phyloP scores from a whole-genome alignment of 2,888 invertebrate species.

The Himalopsyche tibetana region DNA sequence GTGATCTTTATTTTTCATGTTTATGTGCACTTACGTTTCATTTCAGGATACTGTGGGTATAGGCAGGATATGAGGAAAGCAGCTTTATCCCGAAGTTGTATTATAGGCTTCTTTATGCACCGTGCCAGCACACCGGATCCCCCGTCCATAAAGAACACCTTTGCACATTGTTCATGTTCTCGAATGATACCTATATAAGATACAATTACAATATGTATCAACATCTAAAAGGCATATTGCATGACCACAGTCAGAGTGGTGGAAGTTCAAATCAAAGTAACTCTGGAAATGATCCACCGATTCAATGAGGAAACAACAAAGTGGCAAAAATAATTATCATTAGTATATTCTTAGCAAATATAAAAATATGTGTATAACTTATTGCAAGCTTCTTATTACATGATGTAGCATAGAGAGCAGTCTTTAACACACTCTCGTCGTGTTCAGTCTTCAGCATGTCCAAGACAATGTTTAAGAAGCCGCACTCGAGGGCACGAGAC shows the following conservation, averaged over 20 bases:
- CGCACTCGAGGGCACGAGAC: slow-evolving; percentile 80
- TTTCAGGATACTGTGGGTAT: slow-evolving; percentile 74
- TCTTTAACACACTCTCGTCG: slow-evolving; percentile 78
- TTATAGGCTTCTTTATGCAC: slow-evolving; percentile 77
- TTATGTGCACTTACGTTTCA: slow-evolving; percentile 75
- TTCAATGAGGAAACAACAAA: too few species aligned
- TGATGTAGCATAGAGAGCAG: slow-evolving; percentile 87
- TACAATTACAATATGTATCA: neutral
- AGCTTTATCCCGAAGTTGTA: slow-evolving; percentile 82
- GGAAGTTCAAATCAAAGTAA: too few species aligned
- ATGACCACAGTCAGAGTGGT: too few species aligned
- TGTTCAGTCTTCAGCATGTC: slow-evolving; percentile 78
- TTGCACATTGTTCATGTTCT: slow-evolving; percentile 79
- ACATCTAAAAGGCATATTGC: too few species aligned
- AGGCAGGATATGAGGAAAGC: slow-evolving; percentile 83
- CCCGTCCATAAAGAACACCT: slow-evolving; percentile 79
- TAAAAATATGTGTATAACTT: too few species aligned
- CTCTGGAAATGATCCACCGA: too few species aligned
- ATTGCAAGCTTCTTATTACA: slow-evolving; percentile 75
- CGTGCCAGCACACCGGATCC: slow-evolving; percentile 82
- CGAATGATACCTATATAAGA: slow-evolving; percentile 79
- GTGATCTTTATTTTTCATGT: neutral
- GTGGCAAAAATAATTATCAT: neutral
- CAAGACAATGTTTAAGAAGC: slow-evolving; percentile 81
- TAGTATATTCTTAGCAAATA: too few species aligned